Base-by-base conservation (phyloP, 1,140 invertebrate genomes). In the Rhagoletis pomonella region DNA sequence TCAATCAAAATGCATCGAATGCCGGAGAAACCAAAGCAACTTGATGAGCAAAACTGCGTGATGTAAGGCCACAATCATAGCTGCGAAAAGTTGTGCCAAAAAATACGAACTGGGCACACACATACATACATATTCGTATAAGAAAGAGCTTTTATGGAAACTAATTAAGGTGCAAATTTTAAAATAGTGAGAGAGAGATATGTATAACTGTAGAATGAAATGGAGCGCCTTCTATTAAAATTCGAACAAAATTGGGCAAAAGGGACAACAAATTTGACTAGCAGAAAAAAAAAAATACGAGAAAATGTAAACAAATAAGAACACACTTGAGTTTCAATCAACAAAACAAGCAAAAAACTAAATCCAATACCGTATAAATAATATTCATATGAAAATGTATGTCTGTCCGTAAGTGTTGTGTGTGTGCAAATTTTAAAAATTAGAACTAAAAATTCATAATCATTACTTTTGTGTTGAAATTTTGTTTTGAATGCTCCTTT, bases 121-220 rank as follows among this genome's bases (percentile, higher is more conserved):
- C 7, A 77, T 77, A 10, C 7, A 77, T 77, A 10, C 12, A 77
- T 17, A 9, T 77, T 47, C 47, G 42, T 47, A 17, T 10, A 77
- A 4, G n/a, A 47, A 50, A 5, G 44, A 77, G 69, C 69, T 50
- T 73, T 73, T 73, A 47, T n/a, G 65, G 65, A 12, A 69, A 69
- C 9, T 64, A 7, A 1, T 19, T 19, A 19, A 7, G 69, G 69
- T 50, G 69, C 44, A 77, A 77, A 77, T n/a, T 77, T 17, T 14
- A 50, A 47, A 77, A 50, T n/a, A 47, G 4, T 77, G 17, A 0
- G 42, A 14, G 7, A 50, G 17, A n/a, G 17, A 50, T 47, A 14
- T 44, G 29, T 44, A 77, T 17, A 44, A 47, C 4, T 1, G 17
- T 14, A 4, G 14, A 5, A 55, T 14, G 29, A 44, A 73, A 73